Percentiles rank a stretch among this genome's conserved stretches.
These are phyloP conservation scores for Leistus spinibarbis DNA, from an alignment of 2,888 invertebrate genomes.

Conservation along the genomic window DNA sequence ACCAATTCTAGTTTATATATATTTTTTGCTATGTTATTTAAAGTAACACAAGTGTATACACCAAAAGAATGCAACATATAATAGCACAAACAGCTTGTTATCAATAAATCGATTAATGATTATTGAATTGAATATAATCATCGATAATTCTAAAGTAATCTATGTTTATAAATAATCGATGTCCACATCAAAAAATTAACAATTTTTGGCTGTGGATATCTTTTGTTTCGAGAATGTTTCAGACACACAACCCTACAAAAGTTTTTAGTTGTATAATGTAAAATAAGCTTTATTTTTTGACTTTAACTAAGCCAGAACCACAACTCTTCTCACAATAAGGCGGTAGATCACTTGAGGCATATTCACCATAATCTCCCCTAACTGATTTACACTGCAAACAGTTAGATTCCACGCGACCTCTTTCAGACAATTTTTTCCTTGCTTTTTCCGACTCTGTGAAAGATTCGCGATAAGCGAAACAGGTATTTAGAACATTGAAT, in stretches of 20 bases:
- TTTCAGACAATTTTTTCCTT: not conserved
- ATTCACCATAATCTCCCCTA: not conserved
- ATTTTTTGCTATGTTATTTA: too few species aligned
- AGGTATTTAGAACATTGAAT: not conserved
- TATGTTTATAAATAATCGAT: too few species aligned
- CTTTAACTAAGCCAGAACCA: not conserved
- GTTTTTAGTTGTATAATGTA: not conserved
- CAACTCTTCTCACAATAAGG: not conserved
- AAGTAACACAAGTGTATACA: too few species aligned
- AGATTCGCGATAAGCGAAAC: not conserved
- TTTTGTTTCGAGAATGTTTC: too few species aligned
- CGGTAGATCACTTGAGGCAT: not conserved
- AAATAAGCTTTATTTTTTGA: not conserved
- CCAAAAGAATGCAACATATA: too few species aligned
- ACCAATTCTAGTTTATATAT: too few species aligned
- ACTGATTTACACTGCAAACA: not conserved
- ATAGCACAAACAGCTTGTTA: too few species aligned
- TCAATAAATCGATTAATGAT: too few species aligned
- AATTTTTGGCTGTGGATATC: too few species aligned
- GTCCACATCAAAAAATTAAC: too few species aligned
- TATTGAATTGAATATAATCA: too few species aligned
- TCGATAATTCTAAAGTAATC: too few species aligned
- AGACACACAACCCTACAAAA: not conserved
- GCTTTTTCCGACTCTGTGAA: not conserved
- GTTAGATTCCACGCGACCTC: not conserved